These are phyloP conservation scores for Tiphia femorata DNA, from an alignment of 2,888 invertebrate species.

Conservation along the genomic window DNA sequence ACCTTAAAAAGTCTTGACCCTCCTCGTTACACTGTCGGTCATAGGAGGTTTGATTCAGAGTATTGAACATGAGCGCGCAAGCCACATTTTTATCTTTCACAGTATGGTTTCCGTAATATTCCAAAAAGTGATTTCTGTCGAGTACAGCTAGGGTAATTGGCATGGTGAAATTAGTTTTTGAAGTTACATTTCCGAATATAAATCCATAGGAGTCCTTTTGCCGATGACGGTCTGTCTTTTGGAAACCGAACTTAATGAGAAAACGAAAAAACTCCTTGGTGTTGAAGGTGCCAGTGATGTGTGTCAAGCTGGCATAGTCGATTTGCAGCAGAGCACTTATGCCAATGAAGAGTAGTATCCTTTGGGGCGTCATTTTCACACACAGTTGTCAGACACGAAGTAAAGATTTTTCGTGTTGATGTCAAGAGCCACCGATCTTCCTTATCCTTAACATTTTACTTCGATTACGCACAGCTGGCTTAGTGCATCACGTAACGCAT, in stretches of 20 bases:
- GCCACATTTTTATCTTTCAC: conserved; percentile 78
- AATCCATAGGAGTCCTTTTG: conserved; percentile 91
- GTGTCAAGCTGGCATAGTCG: conserved; percentile 63
- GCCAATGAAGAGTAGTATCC: conserved; percentile 19
- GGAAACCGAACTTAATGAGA: conserved; percentile 95
- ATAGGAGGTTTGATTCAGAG: conserved; percentile 85
- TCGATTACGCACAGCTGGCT: conserved; percentile 33
- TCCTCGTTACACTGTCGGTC: conserved; percentile 85
- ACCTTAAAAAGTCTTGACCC: conserved; percentile 81
- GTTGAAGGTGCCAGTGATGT: conserved; percentile 76
- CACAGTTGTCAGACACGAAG: not conserved
- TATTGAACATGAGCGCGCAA: conserved; percentile 89
- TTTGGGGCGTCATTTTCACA: conserved; percentile 23
- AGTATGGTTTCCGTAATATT: conserved; percentile 87
- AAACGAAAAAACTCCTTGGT: conserved; percentile 88
- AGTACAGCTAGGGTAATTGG: conserved; percentile 90
- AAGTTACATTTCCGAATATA: conserved; percentile 95
- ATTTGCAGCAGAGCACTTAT: conserved; percentile 12
- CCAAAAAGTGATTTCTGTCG: conserved; percentile 88
- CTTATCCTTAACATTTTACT: conserved; percentile 31
- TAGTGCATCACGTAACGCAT: not conserved
- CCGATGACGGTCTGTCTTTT: conserved; percentile 91
- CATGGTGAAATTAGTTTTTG: conserved; percentile 75
- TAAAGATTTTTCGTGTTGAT: conserved; percentile 13
- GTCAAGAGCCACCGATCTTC: conserved; percentile 25